Base-by-base conservation (phyloP, 2,113 vertebrate genomes). In the Phodopus roborovskii region DNA sequence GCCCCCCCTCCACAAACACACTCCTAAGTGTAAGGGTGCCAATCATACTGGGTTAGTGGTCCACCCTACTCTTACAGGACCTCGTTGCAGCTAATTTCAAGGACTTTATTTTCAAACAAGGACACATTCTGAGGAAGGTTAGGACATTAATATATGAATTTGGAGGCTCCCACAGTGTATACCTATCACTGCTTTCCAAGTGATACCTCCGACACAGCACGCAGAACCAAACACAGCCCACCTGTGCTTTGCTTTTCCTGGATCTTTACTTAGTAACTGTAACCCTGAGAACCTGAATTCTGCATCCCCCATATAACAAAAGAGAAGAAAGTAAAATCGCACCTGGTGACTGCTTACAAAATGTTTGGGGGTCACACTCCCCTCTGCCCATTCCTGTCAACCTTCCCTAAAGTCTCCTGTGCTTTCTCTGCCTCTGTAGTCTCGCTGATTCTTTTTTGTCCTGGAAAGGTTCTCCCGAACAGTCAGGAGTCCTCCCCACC, bases 21-120 rank as follows among this genome's bases (percentile, higher is more conserved):
- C 28, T 12, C 28, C 58, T 45, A 42, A 58, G 36, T 70, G 70
- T 28, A 88, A 94, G 42, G 86, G 16, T 0, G 1, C 24, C 36
- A 74, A 36, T 20, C 81, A 22, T 20, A 15, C 0, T 64, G 42
- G 62, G 36, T 19, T 36, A 58, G 60, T 64, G 48, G 30, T 13
- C 53, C n/a, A n/a, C 28, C 68, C 75, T 45, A 5, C 11, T 39
- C 17, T n/a, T 70, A 19, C 13, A n/a, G 42, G 22, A 90, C 70
- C 68, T 82, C 64, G n/a, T 39, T 56, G n/a, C 20, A 74, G 24
- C 50, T 17, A 66, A 42, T 42, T 11, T 75, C 71, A n/a, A 83
- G 26, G n/a, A 45, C 42, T 53, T 68, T 75, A 90, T 66, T 96
- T 87, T 53, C 86, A 93, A 91, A 84, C 58, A 50, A 78, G 48